Evolutionary conservation across 1,140 invertebrate species (phyloP).

Genomic region (Thaumetopoea pityocampa): DNA sequence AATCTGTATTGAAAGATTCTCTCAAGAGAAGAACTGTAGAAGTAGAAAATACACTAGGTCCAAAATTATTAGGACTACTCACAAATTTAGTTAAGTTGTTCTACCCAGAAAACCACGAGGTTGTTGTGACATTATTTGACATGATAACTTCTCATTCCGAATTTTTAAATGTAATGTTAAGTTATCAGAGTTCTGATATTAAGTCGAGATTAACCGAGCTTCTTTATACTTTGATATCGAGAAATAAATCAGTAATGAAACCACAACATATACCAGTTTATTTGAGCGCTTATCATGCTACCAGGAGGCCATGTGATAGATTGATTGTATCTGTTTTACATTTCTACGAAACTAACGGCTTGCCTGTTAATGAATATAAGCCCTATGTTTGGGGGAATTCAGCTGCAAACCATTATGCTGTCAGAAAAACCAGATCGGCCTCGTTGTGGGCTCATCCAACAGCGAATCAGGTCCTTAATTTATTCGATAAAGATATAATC

Average conservation of each 20-base stretch:
- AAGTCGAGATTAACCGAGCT: conserved; percentile 79
- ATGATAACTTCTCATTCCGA: conserved; percentile 86
- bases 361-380: conserved; percentile 81
- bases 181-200: conserved; percentile 67
- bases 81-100: conserved; percentile 77
- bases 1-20: conserved; percentile 79
- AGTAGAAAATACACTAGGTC: conserved; percentile 30
- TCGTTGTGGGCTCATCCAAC: conserved; percentile 82
- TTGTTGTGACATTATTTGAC: conserved; percentile 79
- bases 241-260: conserved; percentile 79
- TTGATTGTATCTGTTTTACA: conserved; percentile 79
- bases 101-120: conserved; percentile 72
- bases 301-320: conserved; percentile 79
- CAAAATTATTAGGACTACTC: conserved; percentile 76
- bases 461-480: conserved; percentile 82
- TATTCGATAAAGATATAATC: conserved; percentile 80
- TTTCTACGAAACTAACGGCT: conserved; percentile 78
- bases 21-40: conserved; percentile 75
- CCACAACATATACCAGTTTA: conserved; percentile 81
- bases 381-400: conserved; percentile 88
- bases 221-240: conserved; percentile 77
- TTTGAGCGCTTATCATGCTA: conserved; percentile 83
- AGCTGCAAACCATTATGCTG: conserved; percentile 84
- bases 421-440: conserved; percentile 77
- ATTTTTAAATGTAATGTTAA: conserved; percentile 81